phyloP scores from a whole-genome alignment of 1,140 invertebrate genomes.

The Hyles vespertilio region DNA sequence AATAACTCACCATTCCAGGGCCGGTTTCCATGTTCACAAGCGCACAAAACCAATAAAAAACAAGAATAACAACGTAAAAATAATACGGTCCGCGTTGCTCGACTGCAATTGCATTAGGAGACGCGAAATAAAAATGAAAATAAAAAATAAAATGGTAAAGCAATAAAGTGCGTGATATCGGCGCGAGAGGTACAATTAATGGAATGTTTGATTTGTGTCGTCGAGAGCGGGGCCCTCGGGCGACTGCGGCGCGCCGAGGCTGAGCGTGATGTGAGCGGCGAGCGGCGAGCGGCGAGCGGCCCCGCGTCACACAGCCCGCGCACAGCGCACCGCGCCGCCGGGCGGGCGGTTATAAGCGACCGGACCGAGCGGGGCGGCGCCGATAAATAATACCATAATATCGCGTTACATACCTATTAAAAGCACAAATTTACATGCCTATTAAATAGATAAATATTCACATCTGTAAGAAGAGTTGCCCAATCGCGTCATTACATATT shows the following conservation, averaged over 20 bases:
- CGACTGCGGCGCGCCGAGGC: slow-evolving; percentile 40
- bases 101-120: slow-evolving; percentile 67
- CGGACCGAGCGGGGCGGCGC: slow-evolving; percentile 44
- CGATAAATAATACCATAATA: slow-evolving; percentile 64
- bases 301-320: slow-evolving; percentile 1
- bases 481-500: slow-evolving; percentile 9
- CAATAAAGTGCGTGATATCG: slow-evolving; percentile 66
- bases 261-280: slow-evolving; percentile 25
- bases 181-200: slow-evolving; percentile 60
- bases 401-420: slow-evolving; percentile 60
- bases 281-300: slow-evolving; percentile 6
- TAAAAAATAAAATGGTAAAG: slow-evolving; percentile 57
- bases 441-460: slow-evolving; percentile 47
- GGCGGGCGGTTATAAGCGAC: slow-evolving; percentile 56
- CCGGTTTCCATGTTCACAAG: slow-evolving; percentile 46
- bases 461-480: slow-evolving; percentile 45
- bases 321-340: slow-evolving; percentile 26
- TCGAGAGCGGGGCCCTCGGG: slow-evolving; percentile 20
- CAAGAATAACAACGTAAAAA: slow-evolving; percentile 42
- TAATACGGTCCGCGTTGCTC: slow-evolving; percentile 53
- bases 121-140: slow-evolving; percentile 62
- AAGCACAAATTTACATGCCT: slow-evolving; percentile 55
- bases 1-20: slow-evolving; percentile 39
- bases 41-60: slow-evolving; percentile 58
- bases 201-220: slow-evolving; percentile 56